These are phyloP conservation scores for Paracanthobrama guichenoti DNA, from an alignment of 2,113 vertebrate genomes.

Conservation along the genomic window DNA sequence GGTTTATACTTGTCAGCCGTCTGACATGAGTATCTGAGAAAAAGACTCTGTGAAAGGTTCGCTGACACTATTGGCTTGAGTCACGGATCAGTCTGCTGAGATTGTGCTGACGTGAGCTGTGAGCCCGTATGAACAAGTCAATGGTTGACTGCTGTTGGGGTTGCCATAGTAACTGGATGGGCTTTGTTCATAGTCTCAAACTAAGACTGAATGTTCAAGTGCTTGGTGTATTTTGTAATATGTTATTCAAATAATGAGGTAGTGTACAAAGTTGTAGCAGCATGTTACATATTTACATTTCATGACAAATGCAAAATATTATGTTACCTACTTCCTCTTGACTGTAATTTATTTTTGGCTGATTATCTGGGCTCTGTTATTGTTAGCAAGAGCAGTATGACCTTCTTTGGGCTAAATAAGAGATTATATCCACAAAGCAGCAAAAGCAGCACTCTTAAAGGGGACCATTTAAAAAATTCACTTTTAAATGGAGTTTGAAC, in stretches of 20 bases:
- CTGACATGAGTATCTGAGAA: constrained; percentile 5
- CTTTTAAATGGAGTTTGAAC: too few species aligned
- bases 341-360: not conserved
- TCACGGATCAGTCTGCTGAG: not conserved
- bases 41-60: not conserved
- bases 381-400: not conserved
- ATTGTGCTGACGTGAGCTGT: not conserved
- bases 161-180: constrained; percentile 22
- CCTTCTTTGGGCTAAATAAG: constrained; percentile 4
- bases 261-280: not conserved
- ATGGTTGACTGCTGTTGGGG: not conserved
- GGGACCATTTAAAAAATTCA: too few species aligned
- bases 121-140: constrained; percentile 10
- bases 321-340: not conserved
- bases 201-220: not conserved
- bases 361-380: not conserved
- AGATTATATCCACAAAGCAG: not conserved
- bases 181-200: constrained; percentile 26
- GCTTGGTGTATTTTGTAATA: not conserved
- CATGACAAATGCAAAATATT: not conserved
- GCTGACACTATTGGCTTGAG: constrained; percentile 9
- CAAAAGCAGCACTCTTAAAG: not conserved
- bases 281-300: not conserved
- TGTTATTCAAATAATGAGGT: constrained; percentile 6
- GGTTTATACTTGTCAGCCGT: not conserved